Base-by-base conservation (phyloP, 1,140 invertebrate genomes). In the Orussus abietinus region DNA sequence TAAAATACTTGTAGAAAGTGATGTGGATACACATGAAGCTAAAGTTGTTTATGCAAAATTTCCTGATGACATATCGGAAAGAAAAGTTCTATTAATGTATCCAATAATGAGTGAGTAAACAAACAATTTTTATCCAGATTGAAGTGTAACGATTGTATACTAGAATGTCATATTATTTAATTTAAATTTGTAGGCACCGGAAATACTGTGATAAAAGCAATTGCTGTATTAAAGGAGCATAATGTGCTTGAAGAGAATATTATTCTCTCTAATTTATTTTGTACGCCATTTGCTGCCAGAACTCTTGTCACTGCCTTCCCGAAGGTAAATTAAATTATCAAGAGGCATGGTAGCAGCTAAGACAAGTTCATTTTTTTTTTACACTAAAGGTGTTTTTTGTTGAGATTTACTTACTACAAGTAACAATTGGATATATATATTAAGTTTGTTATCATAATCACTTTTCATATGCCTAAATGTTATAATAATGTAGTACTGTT, bases 11-110 rank as follows among this genome's bases (percentile, higher is more conserved):
- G 90, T 98, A n/a, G 92, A 97, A 69, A 95, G 88, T 58, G 92
- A 98, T 77, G 84, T 85, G 22, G 93, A 97, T 53, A 97, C 92
- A 0, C 93, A 98, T 53, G 92, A 96, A 69, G 93, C 96, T 6
- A 85, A 83, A 66, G 93, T 99, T 12, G 92, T 98, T 2, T 99
- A 99, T 75, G 93, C 96, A 4, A 90, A 97, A 69, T 95, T 99
- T 67, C 96, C 95, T 1, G 90, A 95, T 56, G 96, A 98, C 66
- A 95, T 99, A 50, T 75, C 84, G 1, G 77, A 83, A 30, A 76
- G 94, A 51, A 92, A 95, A 75, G 92, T 92, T 5, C 75, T 98
- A n/a, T 78, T 98, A 1, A 94, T 99, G 90, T 98, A 98, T 72
- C 95, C 95, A 12, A 97, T 97, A 38, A 95, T 97, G 90, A 94